These are phyloP conservation scores for Tretioscincus oriximinensis DNA, from an alignment of 2,113 vertebrate genomes.

Conservation along the genomic window DNA sequence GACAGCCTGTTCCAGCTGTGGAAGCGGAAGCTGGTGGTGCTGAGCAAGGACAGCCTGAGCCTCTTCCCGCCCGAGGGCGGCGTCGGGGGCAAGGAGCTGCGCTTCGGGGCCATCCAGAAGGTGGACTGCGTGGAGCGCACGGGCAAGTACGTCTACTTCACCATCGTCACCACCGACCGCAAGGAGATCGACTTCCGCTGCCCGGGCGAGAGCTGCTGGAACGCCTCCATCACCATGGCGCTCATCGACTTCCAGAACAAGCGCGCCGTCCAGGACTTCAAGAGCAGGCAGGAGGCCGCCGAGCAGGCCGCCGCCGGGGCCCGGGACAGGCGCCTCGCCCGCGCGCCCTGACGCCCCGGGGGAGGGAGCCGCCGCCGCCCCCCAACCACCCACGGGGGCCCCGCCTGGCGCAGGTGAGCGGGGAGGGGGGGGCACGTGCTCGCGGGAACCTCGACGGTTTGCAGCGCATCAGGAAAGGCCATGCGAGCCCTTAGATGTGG, in stretches of 20 bases:
- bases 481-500: too few species aligned
- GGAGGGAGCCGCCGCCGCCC: not conserved
- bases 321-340: slow-evolving; percentile 77
- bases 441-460: not conserved
- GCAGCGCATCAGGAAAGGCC: too few species aligned
- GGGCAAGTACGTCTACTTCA: slow-evolving; percentile 95
- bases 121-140: slow-evolving; percentile 97
- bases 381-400: not conserved
- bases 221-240: slow-evolving; percentile 93
- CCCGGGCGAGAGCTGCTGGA: slow-evolving; percentile 89
- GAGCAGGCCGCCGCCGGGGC: slow-evolving; percentile 76
- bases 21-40: slow-evolving; percentile 92
- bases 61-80: slow-evolving; percentile 86
- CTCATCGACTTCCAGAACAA: slow-evolving; percentile 96
- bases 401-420: not conserved
- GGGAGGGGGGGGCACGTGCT: not conserved
- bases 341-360: slow-evolving; percentile 72
- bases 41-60: slow-evolving; percentile 89
- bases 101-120: slow-evolving; percentile 62
- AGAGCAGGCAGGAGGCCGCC: slow-evolving; percentile 80
- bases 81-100: slow-evolving; percentile 21
- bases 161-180: slow-evolving; percentile 92
- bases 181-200: slow-evolving; percentile 98
- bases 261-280: slow-evolving; percentile 89
- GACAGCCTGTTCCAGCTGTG: slow-evolving; percentile 93